Evolutionary conservation across 2,888 invertebrate genomes (phyloP).

Genomic region (Scelioninae gen. 2): DNA sequence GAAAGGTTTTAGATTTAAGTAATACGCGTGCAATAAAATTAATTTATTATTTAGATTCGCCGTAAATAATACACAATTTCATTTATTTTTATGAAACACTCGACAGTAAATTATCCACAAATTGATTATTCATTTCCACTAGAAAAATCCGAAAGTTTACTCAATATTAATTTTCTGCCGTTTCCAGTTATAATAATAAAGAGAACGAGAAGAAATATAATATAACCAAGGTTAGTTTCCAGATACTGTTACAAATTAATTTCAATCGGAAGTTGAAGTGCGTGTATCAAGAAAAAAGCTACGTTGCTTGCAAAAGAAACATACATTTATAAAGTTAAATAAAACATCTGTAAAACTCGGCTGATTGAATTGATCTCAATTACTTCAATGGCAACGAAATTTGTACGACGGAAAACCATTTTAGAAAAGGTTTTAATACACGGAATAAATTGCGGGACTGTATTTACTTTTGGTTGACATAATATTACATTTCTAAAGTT

Average conservation of each 20-base stretch:
- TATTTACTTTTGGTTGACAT: no score
- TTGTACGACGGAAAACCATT: no score
- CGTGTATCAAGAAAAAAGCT: conserved; percentile 17
- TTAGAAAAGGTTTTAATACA: no score
- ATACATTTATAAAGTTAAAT: conserved; percentile 10
- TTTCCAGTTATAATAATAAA: conserved; percentile 21
- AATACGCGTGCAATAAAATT: neutral
- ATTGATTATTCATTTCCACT: conserved; percentile 45
- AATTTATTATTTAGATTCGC: neutral
- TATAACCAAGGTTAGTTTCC: conserved; percentile 48
- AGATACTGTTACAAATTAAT: conserved; percentile 46
- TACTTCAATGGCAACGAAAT: no score
- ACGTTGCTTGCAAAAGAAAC: neutral
- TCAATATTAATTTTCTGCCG: conserved; percentile 27
- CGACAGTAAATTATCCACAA: conserved; percentile 36
- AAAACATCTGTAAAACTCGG: no score
- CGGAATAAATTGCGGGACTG: no score
- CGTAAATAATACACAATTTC: conserved; percentile 6
- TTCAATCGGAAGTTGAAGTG: conserved; percentile 42
- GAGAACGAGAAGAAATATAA: conserved; percentile 46
- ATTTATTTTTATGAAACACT: conserved; percentile 16
- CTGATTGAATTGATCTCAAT: no score
- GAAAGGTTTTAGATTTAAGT: neutral
- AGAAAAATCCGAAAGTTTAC: conserved; percentile 39
- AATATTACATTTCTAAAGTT: no score